These are phyloP conservation scores for Tetanocera ferruginea DNA, from an alignment of 2,888 invertebrate species.

Conservation along the genomic window DNA sequence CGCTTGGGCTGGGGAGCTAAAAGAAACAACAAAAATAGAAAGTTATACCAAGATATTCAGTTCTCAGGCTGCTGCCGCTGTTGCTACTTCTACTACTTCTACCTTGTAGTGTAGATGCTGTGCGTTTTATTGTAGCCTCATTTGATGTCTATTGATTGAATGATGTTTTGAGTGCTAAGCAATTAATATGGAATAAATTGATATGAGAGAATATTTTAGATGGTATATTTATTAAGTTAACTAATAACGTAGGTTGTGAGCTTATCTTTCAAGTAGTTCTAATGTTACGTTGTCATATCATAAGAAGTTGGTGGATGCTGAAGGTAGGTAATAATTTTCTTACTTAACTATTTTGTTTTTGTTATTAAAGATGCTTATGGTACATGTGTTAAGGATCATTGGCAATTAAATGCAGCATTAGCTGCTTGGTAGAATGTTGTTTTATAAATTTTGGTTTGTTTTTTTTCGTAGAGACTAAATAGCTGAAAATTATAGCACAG, in stretches of 20 bases:
- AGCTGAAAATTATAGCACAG: too few species aligned
- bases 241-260: not conserved
- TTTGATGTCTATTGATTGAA: constrained; percentile 9
- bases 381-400: too few species aligned
- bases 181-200: constrained; percentile 3
- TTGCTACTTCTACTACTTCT: not conserved
- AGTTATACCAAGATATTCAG: not conserved
- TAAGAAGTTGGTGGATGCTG: too few species aligned
- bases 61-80: not conserved
- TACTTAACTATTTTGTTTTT: too few species aligned
- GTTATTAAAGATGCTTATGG: too few species aligned
- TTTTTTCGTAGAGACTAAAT: too few species aligned
- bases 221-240: not conserved
- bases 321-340: too few species aligned
- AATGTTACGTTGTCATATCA: not conserved
- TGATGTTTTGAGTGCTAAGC: constrained; percentile 4
- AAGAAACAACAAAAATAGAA: not conserved
- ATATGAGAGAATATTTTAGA: not conserved
- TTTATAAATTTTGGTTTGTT: too few species aligned
- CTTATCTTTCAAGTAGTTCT: too few species aligned
- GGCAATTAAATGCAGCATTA: too few species aligned
- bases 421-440: too few species aligned
- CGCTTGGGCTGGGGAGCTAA: not conserved
- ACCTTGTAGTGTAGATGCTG: not conserved
- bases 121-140: constrained; percentile 10